Base-by-base conservation (phyloP, 2,113 vertebrate genomes). In the Antechinus stuartii region DNA sequence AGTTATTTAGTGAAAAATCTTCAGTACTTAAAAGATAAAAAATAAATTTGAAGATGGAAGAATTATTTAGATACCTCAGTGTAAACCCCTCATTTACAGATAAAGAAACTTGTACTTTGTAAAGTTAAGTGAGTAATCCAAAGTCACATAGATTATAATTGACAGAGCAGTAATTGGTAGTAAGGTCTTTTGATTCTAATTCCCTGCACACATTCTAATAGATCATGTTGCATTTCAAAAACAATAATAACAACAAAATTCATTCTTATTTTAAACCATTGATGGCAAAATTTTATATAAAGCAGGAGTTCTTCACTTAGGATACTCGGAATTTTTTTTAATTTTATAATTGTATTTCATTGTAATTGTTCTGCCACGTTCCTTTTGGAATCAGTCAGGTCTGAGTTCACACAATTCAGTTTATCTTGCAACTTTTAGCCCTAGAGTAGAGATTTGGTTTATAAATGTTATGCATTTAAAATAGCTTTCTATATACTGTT, bases 91-190 rank as follows among this genome's bases (percentile, higher is more conserved):
- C 30, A 91, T 93, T 92, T 92, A 76, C 30, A 68, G 49, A 94
- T 92, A 55, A 27, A 3, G 47, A 91, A 94, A 54, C 30, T 9
- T 25, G 92, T 35, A 27, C 23, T 76, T 61, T 47, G 76, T 49
- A 27, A 76, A 46, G 16, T 95, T 91, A 93, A 49, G 49, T 92
- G 25, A 92, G 22, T 76, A 47, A 26, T 90, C 53, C 47, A 90
- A 56, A 22, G 55, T 90, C 90, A 94, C 55, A 90, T n/a, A 92
- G 90, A 10, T 84, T 42, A 24, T 54, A 89, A 89, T 46, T 49
- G 57, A 57, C 25, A 25, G 30, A 47, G 12, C 46, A 7, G 9
- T 11, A 68, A 68, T 35, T 68, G 30, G 57, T 35, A 68, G 57
- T 27, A 68, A 35, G 57, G 30, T 68, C 30, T 35, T n/a, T 30